phyloP scores from a whole-genome alignment of 1,140 invertebrate genomes.

The Neodiprion pinetum region DNA sequence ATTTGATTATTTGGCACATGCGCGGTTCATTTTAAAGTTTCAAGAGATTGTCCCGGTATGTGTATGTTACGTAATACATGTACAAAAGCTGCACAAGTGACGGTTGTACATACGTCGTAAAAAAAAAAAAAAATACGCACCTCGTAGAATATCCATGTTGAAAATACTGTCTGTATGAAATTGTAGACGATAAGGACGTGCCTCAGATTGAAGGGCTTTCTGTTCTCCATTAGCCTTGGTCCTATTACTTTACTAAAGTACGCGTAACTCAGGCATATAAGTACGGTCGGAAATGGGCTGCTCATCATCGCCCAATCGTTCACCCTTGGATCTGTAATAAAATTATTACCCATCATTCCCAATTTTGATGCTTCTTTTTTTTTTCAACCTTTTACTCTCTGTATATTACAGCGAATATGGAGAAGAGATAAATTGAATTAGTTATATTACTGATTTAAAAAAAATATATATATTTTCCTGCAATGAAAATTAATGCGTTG shows the following conservation, averaged over 20 bases:
- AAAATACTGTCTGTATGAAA: constrained; percentile 86
- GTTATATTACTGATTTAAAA: no score
- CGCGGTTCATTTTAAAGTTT: no score
- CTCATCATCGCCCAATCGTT: constrained; percentile 91
- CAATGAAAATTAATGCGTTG: no score
- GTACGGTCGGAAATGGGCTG: constrained; percentile 87
- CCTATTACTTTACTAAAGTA: constrained; percentile 86
- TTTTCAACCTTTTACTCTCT: no score
- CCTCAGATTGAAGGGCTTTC: constrained; percentile 87
- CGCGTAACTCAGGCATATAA: constrained; percentile 84
- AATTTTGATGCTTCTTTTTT: no score
- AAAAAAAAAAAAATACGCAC: constrained; percentile 59
- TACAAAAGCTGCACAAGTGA: no score
- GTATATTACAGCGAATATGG: no score
- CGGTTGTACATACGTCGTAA: not conserved
- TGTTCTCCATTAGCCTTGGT: constrained; percentile 87
- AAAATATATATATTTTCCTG: no score
- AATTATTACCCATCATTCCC: constrained; percentile 28
- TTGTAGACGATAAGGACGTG: constrained; percentile 88
- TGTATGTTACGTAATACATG: no score
- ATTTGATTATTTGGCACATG: no score
- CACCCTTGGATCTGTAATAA: constrained; percentile 83
- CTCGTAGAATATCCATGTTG: constrained; percentile 92
- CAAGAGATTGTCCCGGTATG: no score
- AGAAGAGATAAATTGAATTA: no score